Evolutionary conservation across 2,888 invertebrate genomes (phyloP).

Genomic region (Rhagophthalmus giganteus): DNA sequence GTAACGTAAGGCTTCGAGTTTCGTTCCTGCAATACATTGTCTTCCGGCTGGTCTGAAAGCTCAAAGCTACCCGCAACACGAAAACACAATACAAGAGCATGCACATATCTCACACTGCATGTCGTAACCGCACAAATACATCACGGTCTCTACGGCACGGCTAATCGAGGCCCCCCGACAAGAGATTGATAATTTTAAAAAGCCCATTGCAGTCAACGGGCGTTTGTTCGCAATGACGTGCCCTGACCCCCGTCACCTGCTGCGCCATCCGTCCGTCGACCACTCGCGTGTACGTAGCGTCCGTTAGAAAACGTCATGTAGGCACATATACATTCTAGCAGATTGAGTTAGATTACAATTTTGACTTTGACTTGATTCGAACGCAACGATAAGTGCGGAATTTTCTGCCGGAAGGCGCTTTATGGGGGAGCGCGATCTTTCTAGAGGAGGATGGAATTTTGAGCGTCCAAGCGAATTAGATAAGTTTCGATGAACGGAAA

Average conservation of each 20-base stretch:
- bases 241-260: constrained; percentile 38
- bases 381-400: constrained; percentile 9
- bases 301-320: constrained; percentile 25
- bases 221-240: constrained; percentile 37
- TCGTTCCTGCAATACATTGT: constrained; percentile 10
- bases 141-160: constrained; percentile 41
- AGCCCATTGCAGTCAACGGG: constrained; percentile 38
- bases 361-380: constrained; percentile 23
- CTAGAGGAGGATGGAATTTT: too few species aligned
- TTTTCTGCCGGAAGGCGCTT: too few species aligned
- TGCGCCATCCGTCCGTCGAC: constrained; percentile 36
- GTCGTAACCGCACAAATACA: constrained; percentile 41
- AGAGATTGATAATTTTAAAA: constrained; percentile 34
- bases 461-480: too few species aligned
- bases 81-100: constrained; percentile 35
- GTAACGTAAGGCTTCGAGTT: too few species aligned
- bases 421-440: too few species aligned
- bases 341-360: constrained; percentile 26
- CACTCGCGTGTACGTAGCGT: constrained; percentile 22
- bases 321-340: too few species aligned
- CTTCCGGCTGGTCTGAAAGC: constrained; percentile 24
- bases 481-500: not conserved
- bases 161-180: constrained; percentile 44
- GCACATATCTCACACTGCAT: constrained; percentile 42
- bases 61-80: constrained; percentile 36